These are phyloP conservation scores for Actias luna DNA, from an alignment of 2,888 invertebrate species.

Conservation along the genomic window DNA sequence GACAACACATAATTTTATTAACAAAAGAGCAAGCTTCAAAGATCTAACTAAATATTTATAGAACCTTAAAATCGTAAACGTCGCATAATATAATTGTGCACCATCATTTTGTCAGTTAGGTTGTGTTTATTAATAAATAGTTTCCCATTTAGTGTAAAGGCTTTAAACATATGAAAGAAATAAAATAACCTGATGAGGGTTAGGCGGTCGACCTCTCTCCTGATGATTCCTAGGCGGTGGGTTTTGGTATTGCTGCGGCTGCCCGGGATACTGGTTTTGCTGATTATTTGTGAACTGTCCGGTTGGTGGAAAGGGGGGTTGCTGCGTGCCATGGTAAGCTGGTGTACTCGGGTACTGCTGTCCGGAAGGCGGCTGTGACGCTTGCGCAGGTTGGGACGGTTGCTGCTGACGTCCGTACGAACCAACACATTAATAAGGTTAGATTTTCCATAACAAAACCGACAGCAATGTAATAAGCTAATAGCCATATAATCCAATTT, in stretches of 20 bases:
- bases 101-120: neutral
- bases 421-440: conserved; percentile 83
- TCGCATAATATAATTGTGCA: neutral
- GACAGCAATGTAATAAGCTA: conserved; percentile 75
- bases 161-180: conserved; percentile 11
- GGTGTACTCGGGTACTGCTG: conserved; percentile 78
- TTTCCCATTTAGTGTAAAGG: too few relatives aligned
- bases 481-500: conserved; percentile 68
- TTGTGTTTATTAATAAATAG: too few relatives aligned
- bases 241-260: conserved; percentile 70
- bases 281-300: conserved; percentile 78
- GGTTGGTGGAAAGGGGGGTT: conserved; percentile 76
- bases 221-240: conserved; percentile 79
- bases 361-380: conserved; percentile 78
- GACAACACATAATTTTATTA: neutral
- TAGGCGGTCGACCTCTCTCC: conserved; percentile 78
- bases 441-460: conserved; percentile 80
- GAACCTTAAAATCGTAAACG: neutral
- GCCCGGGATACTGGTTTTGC: conserved; percentile 61
- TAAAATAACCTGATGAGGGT: conserved; percentile 66
- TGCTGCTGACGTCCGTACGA: conserved; percentile 83
- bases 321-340: conserved; percentile 81
- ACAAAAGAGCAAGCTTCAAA: neutral
- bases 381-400: conserved; percentile 80
- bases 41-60: neutral